Evolutionary conservation across 2,797 vertebrate genomes (phyloP).

Genomic region (Acrocephalus scirpaceus): DNA sequence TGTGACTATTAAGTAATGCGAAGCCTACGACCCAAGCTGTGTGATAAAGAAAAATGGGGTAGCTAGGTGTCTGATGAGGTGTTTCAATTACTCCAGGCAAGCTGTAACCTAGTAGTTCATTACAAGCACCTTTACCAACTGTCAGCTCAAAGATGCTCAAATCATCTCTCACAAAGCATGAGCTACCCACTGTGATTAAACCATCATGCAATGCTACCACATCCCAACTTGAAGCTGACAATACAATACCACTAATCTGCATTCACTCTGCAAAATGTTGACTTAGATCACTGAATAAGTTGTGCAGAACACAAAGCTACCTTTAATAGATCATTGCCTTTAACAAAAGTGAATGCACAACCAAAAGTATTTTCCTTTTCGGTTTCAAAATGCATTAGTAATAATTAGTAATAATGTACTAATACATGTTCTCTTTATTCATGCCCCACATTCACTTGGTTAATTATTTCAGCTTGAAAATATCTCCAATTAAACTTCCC

Average conservation of each 20-base stretch:
- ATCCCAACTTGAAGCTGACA: conserved; percentile 22
- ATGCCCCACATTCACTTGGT: not conserved
- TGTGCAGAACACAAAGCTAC: not conserved
- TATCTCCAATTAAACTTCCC: not conserved
- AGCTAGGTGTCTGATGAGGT: not conserved
- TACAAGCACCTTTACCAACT: conserved; percentile 53
- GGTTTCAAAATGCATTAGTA: conserved; percentile 4
- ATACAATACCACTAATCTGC: not conserved
- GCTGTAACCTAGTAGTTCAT: conserved; percentile 47
- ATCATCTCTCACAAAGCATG: conserved; percentile 13
- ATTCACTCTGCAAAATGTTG: not conserved
- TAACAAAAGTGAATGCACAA: not conserved
- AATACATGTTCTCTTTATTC: not conserved
- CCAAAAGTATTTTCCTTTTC: not conserved
- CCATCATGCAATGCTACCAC: not conserved
- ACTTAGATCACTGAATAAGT: not conserved
- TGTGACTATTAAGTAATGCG: not conserved
- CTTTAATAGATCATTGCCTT: not conserved
- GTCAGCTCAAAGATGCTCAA: conserved; percentile 37
- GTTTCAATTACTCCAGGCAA: conserved; percentile 72
- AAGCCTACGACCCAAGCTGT: not conserved
- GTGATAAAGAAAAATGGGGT: not conserved
- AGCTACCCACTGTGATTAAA: conserved; percentile 33
- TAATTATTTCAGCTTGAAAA: conserved; percentile 26
- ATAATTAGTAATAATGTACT: not conserved